Evolutionary conservation across 1,140 invertebrate species (phyloP).

Genomic region (Cydia strobilella): DNA sequence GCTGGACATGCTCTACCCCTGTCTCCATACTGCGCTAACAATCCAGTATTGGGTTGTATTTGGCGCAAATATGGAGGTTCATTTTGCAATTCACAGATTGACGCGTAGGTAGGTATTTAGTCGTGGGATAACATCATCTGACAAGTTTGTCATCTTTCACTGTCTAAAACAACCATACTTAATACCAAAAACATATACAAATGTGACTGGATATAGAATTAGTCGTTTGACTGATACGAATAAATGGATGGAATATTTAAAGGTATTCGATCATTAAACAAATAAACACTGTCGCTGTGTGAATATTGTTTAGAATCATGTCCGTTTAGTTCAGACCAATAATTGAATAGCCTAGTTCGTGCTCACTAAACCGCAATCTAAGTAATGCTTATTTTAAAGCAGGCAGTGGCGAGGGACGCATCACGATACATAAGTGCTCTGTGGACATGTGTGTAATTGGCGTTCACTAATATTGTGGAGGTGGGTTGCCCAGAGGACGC

Average conservation of each 20-base stretch:
- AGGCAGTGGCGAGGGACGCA: not conserved
- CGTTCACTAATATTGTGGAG: conserved; percentile 1
- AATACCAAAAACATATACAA: not conserved
- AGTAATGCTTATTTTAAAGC: conserved; percentile 7
- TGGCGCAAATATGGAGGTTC: conserved; percentile 41
- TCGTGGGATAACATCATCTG: conserved; percentile 34
- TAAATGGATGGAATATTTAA: not conserved
- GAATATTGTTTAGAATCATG: not conserved
- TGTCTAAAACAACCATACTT: not conserved
- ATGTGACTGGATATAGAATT: not conserved
- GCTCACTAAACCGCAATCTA: conserved; percentile 8
- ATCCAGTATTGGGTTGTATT: conserved; percentile 18
- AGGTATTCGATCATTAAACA: not conserved
- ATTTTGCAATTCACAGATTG: conserved; percentile 72
- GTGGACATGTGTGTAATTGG: not conserved
- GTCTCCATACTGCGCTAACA: conserved; percentile 5
- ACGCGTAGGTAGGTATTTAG: conserved; percentile 54
- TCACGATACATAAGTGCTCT: not conserved
- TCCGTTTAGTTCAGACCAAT: not conserved
- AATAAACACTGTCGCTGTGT: not conserved
- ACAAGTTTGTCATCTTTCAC: not conserved
- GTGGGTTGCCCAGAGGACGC: not conserved
- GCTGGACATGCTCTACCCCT: not conserved
- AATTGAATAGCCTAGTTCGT: conserved; percentile 1
- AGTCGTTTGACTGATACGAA: not conserved